A percentile compares a stretch with the other conserved stretches of the same genome.
Conservation (phyloP, 2,797 vertebrate genomes). For the Cuculus canorus region DNA sequence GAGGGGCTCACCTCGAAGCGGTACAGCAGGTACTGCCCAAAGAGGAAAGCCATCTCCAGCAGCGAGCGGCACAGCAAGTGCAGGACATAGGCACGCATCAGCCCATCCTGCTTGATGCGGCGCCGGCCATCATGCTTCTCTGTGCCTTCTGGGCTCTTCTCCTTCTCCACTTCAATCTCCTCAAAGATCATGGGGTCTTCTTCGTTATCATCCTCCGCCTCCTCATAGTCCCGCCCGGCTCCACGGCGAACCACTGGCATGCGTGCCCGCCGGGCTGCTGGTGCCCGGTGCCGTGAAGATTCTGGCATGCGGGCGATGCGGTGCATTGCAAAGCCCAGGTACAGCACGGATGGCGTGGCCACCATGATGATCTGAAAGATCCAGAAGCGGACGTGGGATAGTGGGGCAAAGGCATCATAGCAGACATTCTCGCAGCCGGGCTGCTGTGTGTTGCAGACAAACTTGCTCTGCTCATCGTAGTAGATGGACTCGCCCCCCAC, state of each 20-base stretch:
- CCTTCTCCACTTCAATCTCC: slow-evolving; percentile 82
- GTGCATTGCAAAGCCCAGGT: slow-evolving; percentile 91
- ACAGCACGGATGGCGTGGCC: slow-evolving; percentile 88
- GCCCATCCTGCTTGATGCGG: slow-evolving; percentile 85
- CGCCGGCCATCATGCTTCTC: slow-evolving; percentile 79
- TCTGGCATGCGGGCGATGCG: slow-evolving; percentile 79
- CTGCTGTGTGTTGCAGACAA: slow-evolving; percentile 89
- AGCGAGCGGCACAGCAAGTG: slow-evolving; percentile 84
- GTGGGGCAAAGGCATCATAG: slow-evolving; percentile 87
- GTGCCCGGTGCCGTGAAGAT: slow-evolving; percentile 55
- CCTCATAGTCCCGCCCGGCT: slow-evolving; percentile 83
- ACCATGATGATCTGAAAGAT: slow-evolving; percentile 91
- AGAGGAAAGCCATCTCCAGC: slow-evolving; percentile 86
- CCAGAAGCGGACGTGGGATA: slow-evolving; percentile 92
- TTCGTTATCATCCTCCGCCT: slow-evolving; percentile 85
- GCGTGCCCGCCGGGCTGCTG: slow-evolving; percentile 23
- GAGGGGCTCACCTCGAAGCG: slow-evolving; percentile 84
- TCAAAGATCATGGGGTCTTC: slow-evolving; percentile 91
- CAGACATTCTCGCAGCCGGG: slow-evolving; percentile 93
- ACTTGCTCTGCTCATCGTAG: slow-evolving; percentile 92
- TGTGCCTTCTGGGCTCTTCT: slow-evolving; percentile 64
- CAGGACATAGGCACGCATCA: slow-evolving; percentile 89
- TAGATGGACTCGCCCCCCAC: slow-evolving; percentile 92
- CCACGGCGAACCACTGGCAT: slow-evolving; percentile 80
- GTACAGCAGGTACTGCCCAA: slow-evolving; percentile 88